Base-by-base conservation (phyloP, 2,888 invertebrate genomes). In the Aphrophora alni region DNA sequence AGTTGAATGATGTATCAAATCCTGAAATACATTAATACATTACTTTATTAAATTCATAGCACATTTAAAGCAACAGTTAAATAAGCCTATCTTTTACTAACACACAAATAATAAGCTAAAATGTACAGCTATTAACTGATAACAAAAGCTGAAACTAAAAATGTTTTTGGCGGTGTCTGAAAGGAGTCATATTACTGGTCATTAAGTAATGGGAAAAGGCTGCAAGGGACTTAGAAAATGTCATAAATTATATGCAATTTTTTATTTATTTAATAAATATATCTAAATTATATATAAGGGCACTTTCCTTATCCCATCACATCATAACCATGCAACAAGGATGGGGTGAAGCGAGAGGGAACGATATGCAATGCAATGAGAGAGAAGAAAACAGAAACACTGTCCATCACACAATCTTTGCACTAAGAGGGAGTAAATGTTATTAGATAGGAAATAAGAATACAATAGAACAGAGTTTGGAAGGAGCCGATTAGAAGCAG, bases 231-330 rank as follows among this genome's bases (percentile, higher is more conserved):
- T 71, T 71, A 38, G 77, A 38, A 59, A 59, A 59, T 21, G n/a
- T 59, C 59, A 59, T 59, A 21, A 2, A 59, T 10, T 59, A 59
- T 44, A n/a, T n/a, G n/a, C n/a, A n/a, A n/a, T n/a, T n/a, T n/a
- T n/a, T n/a, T n/a, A n/a, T n/a, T n/a, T n/a, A n/a, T n/a, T n/a
- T n/a, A 7, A 24, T 5, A 74, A 38, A 69, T 68, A 77, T 28
- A 44, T 33, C 33, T 38, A 77, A 28, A 76, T 76, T 26, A 44
- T 44, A 69, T 71, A 38, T 69, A 75, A 27, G 75, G 80, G 80
- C 80, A 80, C 75, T 80, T 80, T 80, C 80, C 80, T 80, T 71
- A 75, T 80, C 80, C 80, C 80, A 78, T 78, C 78, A 77, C 78
- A 24, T 72, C 44, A 72, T 72, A 72, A 77, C 77, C 78, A 78